Evolutionary conservation across 2,113 vertebrate species (phyloP).

Genomic region (Agelaius phoeniceus): DNA sequence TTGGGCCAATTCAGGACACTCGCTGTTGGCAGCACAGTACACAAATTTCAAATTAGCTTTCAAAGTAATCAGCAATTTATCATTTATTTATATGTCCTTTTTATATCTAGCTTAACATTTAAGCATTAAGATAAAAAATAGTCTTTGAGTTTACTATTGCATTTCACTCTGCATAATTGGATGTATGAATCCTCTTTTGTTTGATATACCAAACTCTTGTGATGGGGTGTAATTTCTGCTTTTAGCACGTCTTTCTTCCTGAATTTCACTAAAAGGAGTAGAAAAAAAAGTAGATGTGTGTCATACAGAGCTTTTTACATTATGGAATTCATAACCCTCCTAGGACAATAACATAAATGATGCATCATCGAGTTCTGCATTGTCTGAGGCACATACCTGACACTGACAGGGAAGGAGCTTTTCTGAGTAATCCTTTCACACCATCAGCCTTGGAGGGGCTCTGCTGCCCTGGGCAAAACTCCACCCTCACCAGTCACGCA

Average conservation of each 20-base stretch:
- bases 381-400: background rate
- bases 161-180: constrained; percentile 28
- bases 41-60: constrained; percentile 32
- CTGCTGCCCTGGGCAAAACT: background rate
- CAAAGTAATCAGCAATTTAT: constrained; percentile 39
- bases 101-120: constrained; percentile 28
- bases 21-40: background rate
- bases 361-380: background rate
- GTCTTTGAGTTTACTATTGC: constrained; percentile 12
- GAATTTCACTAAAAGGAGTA: background rate
- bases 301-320: background rate
- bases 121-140: constrained; percentile 4
- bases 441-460: background rate
- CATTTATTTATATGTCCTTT: constrained; percentile 57
- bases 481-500: background rate
- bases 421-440: background rate
- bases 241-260: background rate
- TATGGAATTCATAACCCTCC: background rate
- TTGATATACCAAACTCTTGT: background rate
- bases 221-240: background rate
- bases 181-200: background rate
- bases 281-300: background rate
- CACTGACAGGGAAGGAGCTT: background rate
- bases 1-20: constrained; percentile 29
- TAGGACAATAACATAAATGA: constrained; percentile 33